Evolutionary conservation across 2,888 invertebrate genomes (phyloP), one percentile per base, ranked within the genome.

Genomic region (Polylopha cassiicola): DNA sequence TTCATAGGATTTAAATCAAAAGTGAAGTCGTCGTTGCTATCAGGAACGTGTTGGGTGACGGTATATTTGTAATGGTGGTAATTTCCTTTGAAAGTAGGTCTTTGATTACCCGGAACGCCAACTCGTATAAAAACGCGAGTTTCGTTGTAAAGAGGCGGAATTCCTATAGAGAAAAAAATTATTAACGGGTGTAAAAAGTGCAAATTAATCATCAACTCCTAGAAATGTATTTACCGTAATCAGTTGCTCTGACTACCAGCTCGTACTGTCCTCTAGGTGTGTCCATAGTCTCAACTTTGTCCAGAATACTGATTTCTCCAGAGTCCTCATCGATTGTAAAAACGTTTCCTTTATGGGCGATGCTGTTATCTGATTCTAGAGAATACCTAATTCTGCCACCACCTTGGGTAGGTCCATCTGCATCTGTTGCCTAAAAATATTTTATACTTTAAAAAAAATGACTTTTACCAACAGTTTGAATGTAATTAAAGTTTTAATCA

Each of bases 1-100:
- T 89, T 90, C 59, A 89, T 91, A 0, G 92, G 91, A 6, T 90
- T 91, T 0, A 90, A 73, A 10, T 88, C 87, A 15, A 88, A 87
- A 1, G 77, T 75, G 23, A 75, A 78, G 37, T 81, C 77, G 47
- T 80, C 73, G 22, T 66, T 72, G 3, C 67, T 65, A 22, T 80
- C 73, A 10, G 69, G 60, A 21, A 55, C 69, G 17, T 65, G 58
- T 46, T 78, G 72, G 3, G 70, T 69, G 4, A 73, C 54, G 1
- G 74, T 73, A 16, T 84, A 81, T 11, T 87, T 85, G 41, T 86
- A 82, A 46, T 87, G 87, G 33, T 90, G 90, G 51, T 89, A 91
- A 54, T 91, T 91, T 1, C 92, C 92, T 51, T 90, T 89, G 55
- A 92, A 93, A n/a, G 91, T 89, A 0, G 92, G 94, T n/a, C 92